Evolutionary conservation across 2,797 vertebrate species (phyloP), one percentile per base, ranked within the genome.

Genomic region (Bufotes viridis): DNA sequence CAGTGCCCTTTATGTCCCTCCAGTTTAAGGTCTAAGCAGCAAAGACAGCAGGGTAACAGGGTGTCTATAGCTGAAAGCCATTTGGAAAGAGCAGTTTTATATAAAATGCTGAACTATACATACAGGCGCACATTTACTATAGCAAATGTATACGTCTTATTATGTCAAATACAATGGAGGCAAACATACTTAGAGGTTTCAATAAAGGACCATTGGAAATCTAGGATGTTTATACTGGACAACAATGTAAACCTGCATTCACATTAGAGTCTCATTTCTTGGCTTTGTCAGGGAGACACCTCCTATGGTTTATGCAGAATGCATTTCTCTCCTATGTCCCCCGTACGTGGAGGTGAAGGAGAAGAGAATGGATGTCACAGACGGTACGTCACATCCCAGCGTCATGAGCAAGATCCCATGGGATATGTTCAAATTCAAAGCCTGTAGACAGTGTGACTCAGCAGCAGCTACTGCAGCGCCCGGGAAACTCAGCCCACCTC

Each of bases 121-220:
- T 24, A 34, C 6, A 65, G 63, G 49, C n/a, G 58, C 49, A 49
- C 57, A 34, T 58, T 75, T 63, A 61, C 9, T 20, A 84, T 76
- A 76, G 12, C 7, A 51, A 49, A 49, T 14, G 14, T 60, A 42
- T 42, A 26, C 22, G 15, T 34, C 70, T 49, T 49, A 76, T 84
- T 42, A 70, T 84, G 17, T 75, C 17, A 17, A 60, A 51, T 76
- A 24, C 18, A 61, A 84, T 63, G 55, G 29, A 55, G 29, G 17
- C 61, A 17, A 78, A 17, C 42, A 51, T 24, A 78, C 22, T 22
- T 26, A 60, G 74, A 14, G 6, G 42, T 3, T 85, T 67, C 84
- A 85, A 78, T 85, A 78, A 85, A 57, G n/a, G 26, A 20, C 57
- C 51, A 76, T 76, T 51, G 82, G 22, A 76, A 84, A 75, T 84